Conservation (phyloP, 2,113 vertebrate species). For the Actenoides lindsayi region DNA sequence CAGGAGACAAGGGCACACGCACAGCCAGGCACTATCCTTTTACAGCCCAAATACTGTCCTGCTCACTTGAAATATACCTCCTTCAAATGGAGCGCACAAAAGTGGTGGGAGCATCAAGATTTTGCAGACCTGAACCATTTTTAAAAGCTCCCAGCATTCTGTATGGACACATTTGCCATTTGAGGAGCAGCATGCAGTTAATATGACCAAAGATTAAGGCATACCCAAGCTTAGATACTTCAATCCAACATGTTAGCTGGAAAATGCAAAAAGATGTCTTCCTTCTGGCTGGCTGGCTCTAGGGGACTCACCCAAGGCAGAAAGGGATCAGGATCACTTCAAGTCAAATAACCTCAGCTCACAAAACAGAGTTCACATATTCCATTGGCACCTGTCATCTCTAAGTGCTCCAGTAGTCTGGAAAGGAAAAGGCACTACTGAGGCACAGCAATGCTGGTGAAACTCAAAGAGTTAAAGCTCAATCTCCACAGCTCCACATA, state of each 20-base stretch:
- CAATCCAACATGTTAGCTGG: not conserved
- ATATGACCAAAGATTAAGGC: not conserved
- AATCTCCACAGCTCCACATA: not conserved
- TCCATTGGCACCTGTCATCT: not conserved
- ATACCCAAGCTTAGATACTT: not conserved
- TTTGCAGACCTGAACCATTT: not conserved
- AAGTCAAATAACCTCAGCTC: not conserved
- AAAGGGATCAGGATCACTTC: not conserved
- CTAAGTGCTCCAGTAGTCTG: not conserved
- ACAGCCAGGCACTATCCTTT: not conserved
- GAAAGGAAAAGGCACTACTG: not conserved
- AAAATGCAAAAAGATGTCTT: not conserved
- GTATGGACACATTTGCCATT: not conserved
- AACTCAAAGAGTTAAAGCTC: not conserved
- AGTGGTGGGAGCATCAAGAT: fast-evolving
- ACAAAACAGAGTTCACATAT: not conserved
- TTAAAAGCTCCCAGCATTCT: not conserved
- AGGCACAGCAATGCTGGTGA: not conserved
- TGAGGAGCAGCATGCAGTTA: not conserved
- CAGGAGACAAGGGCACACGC: not conserved
- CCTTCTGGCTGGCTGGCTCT: not conserved
- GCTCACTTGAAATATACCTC: not conserved
- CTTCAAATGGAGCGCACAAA: not conserved
- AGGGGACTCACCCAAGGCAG: not conserved
- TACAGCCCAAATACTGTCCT: not conserved